Percentiles rank a stretch among this genome's conserved stretches.
phyloP scores from a whole-genome alignment of 2,888 invertebrate genomes.

The Sisyra nigra region DNA sequence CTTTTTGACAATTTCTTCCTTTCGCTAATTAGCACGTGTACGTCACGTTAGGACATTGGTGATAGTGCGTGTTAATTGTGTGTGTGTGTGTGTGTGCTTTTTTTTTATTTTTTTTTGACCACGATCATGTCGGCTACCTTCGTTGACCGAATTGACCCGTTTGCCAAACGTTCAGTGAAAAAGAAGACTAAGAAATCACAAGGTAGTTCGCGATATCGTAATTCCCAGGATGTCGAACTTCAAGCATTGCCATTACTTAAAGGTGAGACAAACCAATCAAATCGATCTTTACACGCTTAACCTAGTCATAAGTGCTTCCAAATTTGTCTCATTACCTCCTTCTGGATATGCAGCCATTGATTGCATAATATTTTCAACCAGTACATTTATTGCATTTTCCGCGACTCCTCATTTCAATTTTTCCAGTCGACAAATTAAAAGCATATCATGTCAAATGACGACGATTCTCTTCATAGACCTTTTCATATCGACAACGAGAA shows the following conservation, averaged over 20 bases:
- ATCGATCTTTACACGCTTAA: too few relatives aligned
- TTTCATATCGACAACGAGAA: too few relatives aligned
- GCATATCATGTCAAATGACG: too few relatives aligned
- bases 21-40: neutral
- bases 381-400: too few relatives aligned
- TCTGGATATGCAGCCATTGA: neutral
- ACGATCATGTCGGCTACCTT: constrained; percentile 68
- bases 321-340: neutral
- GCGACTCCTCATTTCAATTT: too few relatives aligned
- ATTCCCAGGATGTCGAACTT: constrained; percentile 94
- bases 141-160: constrained; percentile 99
- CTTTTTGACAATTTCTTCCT: neutral
- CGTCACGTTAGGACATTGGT: constrained; percentile 3
- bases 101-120: constrained; percentile 15
- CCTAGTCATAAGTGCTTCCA: too few relatives aligned
- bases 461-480: too few relatives aligned
- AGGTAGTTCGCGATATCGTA: constrained; percentile 96
- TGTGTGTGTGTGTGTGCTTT: constrained; percentile 36
- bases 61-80: constrained; percentile 5
- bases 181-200: constrained; percentile 98
- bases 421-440: too few relatives aligned
- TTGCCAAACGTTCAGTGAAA: constrained; percentile 93
- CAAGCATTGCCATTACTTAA: constrained; percentile 91
- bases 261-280: constrained; percentile 47
- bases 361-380: neutral